These are phyloP conservation scores for Papilio gigon DNA, from an alignment of 2,888 invertebrate species.

Conservation along the genomic window DNA sequence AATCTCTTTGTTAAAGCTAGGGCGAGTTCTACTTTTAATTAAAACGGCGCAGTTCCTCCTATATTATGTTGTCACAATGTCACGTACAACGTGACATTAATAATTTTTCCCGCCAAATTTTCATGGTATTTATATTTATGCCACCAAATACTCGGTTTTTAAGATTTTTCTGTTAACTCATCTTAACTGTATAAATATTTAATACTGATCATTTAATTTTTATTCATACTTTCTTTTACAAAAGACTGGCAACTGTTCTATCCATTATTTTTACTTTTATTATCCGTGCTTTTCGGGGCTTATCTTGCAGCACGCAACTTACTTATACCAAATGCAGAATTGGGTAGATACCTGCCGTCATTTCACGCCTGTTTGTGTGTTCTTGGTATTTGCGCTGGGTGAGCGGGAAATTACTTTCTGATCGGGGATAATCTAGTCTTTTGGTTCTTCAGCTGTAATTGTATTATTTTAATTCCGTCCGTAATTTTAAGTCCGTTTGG, in stretches of 20 bases:
- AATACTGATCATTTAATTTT: neutral
- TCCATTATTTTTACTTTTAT: neutral
- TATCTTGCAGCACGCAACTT: too few species aligned
- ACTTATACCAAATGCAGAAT: too few species aligned
- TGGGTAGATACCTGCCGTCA: too few species aligned
- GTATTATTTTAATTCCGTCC: too few species aligned
- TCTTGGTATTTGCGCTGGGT: too few species aligned
- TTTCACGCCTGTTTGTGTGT: too few species aligned
- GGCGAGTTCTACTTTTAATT: conserved; percentile 35
- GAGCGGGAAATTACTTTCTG: too few species aligned
- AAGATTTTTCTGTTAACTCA: neutral
- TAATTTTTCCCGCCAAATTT: conserved; percentile 4
- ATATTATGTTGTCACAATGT: conserved; percentile 27
- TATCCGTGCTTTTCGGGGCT: too few species aligned
- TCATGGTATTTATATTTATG: neutral
- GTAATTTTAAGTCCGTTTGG: neutral
- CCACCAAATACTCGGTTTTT: neutral
- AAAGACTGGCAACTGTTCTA: neutral
- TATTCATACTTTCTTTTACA: neutral
- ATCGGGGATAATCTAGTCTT: neutral
- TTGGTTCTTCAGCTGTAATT: neutral
- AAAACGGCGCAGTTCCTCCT: conserved; percentile 25
- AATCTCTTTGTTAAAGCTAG: conserved; percentile 47
- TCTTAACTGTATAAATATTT: neutral
- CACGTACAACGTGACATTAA: conserved; percentile 11